These are phyloP conservation scores for Aphidius colemani DNA, from an alignment of 2,888 invertebrate genomes.

Conservation along the genomic window DNA sequence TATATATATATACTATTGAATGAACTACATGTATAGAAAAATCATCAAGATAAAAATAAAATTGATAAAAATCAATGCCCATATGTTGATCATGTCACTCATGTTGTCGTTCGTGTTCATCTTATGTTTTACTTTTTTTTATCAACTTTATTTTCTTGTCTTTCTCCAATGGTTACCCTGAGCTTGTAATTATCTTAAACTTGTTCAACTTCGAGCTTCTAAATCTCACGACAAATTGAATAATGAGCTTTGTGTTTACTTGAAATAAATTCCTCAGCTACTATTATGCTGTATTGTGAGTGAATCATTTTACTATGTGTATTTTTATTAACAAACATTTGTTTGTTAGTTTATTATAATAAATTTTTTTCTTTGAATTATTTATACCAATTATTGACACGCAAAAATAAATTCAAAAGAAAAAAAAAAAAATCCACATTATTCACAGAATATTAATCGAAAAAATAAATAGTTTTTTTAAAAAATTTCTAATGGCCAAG, in stretches of 20 bases:
- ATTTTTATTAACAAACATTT: slow-evolving; percentile 15
- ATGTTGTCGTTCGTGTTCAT: background rate
- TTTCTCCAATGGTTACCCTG: slow-evolving; percentile 23
- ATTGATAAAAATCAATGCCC: slow-evolving; percentile 14
- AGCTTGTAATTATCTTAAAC: slow-evolving; percentile 26
- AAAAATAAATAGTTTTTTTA: slow-evolving; percentile 11
- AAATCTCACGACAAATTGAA: slow-evolving; percentile 28
- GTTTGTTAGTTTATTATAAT: no score
- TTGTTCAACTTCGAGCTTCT: background rate
- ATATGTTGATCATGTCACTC: slow-evolving; percentile 26
- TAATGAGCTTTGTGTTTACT: slow-evolving; percentile 21
- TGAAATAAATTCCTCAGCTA: slow-evolving; percentile 8
- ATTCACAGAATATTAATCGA: no score
- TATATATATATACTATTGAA: background rate
- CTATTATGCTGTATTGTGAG: slow-evolving; percentile 19
- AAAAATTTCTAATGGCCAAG: background rate
- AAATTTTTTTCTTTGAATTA: background rate
- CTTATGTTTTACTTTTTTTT: background rate
- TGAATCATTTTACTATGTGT: slow-evolving; percentile 16
- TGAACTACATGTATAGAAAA: background rate
- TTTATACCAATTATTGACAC: slow-evolving; percentile 21
- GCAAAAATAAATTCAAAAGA: slow-evolving; percentile 1
- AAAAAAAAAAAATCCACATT: no score
- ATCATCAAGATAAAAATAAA: background rate
- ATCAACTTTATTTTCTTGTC: background rate